Evolutionary conservation across 2,797 vertebrate genomes (phyloP).

Genomic region (Brotula barbata): DNA sequence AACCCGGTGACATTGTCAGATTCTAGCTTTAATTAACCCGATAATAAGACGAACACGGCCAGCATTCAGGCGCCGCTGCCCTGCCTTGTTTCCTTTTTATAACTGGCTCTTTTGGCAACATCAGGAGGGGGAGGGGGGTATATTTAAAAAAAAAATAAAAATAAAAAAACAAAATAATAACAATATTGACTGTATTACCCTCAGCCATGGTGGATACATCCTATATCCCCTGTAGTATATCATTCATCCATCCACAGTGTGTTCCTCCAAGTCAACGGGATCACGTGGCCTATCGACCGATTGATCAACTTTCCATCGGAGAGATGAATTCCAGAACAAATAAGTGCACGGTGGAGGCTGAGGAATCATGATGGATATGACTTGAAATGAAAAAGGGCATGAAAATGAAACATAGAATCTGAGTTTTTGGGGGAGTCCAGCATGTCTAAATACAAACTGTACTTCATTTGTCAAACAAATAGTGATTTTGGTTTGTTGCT

Average conservation of each 20-base stretch:
- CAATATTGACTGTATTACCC: not conserved
- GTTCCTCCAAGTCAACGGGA: conserved; percentile 55
- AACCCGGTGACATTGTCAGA: conserved; percentile 99
- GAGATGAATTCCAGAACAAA: conserved; percentile 34
- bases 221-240: too few relatives aligned
- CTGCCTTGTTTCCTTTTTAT: conserved; percentile 80
- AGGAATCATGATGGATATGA: conserved; percentile 24
- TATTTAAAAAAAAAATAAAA: too few relatives aligned
- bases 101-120: conserved; percentile 56
- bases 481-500: too few relatives aligned
- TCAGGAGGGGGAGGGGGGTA: conserved; percentile 37
- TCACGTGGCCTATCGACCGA: conserved; percentile 46
- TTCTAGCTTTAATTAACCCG: conserved; percentile 99
- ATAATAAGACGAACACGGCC: conserved; percentile 98
- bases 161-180: conserved; percentile 11
- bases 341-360: conserved; percentile 9
- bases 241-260: too few relatives aligned
- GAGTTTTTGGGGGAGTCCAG: too few relatives aligned
- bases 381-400: too few relatives aligned
- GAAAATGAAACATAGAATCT: too few relatives aligned
- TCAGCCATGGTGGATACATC: too few relatives aligned
- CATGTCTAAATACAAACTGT: too few relatives aligned
- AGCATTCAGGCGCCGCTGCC: conserved; percentile 85
- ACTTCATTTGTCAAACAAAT: too few relatives aligned
- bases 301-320: conserved; percentile 58